A percentile compares a stretch with the other conserved stretches of the same genome.
Evolutionary conservation across 2,888 invertebrate genomes (phyloP).

Genomic region (Rhamnusium bicolor): DNA sequence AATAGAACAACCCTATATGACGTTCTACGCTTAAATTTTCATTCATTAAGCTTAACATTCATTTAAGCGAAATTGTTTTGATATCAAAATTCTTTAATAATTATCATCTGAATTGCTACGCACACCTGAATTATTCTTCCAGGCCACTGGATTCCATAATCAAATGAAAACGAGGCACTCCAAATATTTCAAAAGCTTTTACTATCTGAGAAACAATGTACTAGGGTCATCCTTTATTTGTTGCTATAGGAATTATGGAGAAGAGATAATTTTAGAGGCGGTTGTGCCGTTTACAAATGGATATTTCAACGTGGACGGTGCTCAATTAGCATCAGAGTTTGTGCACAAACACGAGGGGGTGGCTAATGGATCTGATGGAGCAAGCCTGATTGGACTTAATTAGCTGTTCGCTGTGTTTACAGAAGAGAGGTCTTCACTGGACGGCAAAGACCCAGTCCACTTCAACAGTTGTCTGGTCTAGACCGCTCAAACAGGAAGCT

Average conservation of each 20-base stretch:
- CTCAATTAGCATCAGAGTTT: constrained; percentile 71
- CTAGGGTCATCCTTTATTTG: constrained; percentile 43
- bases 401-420: constrained; percentile 72
- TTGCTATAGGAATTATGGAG: constrained; percentile 39
- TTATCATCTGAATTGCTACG: constrained; percentile 9
- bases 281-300: constrained; percentile 63
- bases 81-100: constrained; percentile 18
- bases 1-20: not conserved
- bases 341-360: constrained; percentile 70
- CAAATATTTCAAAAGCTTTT: constrained; percentile 23
- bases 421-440: constrained; percentile 57
- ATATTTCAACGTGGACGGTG: constrained; percentile 65
- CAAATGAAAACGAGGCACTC: constrained; percentile 9
- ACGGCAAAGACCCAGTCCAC: constrained; percentile 41
- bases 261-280: constrained; percentile 38
- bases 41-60: not conserved
- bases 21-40: not conserved
- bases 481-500: constrained; percentile 25
- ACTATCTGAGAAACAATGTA: constrained; percentile 26
- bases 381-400: constrained; percentile 76
- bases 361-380: constrained; percentile 73
- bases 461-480: constrained; percentile 34
- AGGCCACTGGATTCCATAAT: constrained; percentile 9
- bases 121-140: not conserved
- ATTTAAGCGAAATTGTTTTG: not conserved